A percentile compares a stretch with the other conserved stretches of the same genome.
Conservation (phyloP, 2,888 invertebrate species). For the Drosophila testacea region DNA sequence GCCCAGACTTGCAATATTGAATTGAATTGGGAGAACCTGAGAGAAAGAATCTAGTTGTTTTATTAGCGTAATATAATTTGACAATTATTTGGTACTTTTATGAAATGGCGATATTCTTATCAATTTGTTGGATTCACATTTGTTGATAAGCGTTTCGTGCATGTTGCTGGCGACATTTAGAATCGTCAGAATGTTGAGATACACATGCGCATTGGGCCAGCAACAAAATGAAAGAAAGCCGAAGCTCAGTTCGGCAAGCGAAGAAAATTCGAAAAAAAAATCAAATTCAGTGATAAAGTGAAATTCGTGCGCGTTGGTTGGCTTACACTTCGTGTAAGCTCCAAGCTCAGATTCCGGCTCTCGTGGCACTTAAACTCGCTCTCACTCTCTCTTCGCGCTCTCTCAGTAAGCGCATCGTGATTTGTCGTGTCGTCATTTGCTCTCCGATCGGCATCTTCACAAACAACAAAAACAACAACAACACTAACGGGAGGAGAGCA, state of each 20-base stretch:
- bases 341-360: constrained; percentile 62
- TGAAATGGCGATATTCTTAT: background rate
- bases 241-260: constrained; percentile 44
- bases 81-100: background rate
- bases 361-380: constrained; percentile 34
- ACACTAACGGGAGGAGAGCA: background rate
- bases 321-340: constrained; percentile 64
- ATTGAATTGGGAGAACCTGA: background rate
- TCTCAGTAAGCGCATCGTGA: constrained; percentile 28
- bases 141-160: background rate
- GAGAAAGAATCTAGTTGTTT: background rate
- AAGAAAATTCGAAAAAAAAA: constrained; percentile 60
- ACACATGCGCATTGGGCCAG: constrained; percentile 45
- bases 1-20: background rate
- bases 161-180: constrained; percentile 50
- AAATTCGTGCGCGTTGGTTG: constrained; percentile 76
- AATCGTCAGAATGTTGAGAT: constrained; percentile 34
- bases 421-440: constrained; percentile 35
- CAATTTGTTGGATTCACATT: background rate
- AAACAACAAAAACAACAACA: constrained; percentile 38
- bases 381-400: constrained; percentile 10
- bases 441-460: constrained; percentile 54
- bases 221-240: constrained; percentile 12
- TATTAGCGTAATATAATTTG: background rate
- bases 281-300: constrained; percentile 74